Evolutionary conservation across 2,888 invertebrate genomes (phyloP).

Genomic region (Caenorhabditis doughertyi): DNA sequence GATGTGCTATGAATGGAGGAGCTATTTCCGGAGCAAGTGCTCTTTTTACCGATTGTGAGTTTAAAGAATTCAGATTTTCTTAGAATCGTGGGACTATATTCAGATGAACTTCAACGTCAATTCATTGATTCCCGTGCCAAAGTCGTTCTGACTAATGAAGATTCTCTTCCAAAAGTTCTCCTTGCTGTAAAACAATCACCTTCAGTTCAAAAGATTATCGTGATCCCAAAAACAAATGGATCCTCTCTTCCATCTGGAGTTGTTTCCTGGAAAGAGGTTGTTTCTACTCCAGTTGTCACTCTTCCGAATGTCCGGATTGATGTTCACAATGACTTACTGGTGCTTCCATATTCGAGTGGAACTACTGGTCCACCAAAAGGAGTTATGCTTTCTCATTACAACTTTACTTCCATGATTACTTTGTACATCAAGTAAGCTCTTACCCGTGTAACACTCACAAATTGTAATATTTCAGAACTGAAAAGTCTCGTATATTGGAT

Average conservation of each 20-base stretch:
- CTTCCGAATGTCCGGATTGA: constrained; percentile 66
- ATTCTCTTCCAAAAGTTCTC: constrained; percentile 73
- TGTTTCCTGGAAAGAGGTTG: constrained; percentile 67
- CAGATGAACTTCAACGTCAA: constrained; percentile 78
- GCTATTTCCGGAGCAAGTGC: constrained; percentile 74
- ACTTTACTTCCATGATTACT: constrained; percentile 75
- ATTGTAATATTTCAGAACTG: constrained; percentile 53
- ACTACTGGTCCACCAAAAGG: constrained; percentile 81
- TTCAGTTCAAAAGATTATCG: constrained; percentile 69
- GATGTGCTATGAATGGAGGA: constrained; percentile 67
- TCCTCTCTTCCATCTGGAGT: constrained; percentile 61
- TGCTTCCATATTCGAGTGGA: constrained; percentile 79
- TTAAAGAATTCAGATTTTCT: too few relatives aligned
- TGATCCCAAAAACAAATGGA: constrained; percentile 61
- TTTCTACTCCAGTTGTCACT: constrained; percentile 61
- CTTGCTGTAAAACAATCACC: constrained; percentile 72
- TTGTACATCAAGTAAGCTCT: constrained; percentile 70
- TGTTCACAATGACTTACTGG: constrained; percentile 72
- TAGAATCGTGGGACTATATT: constrained; percentile 3
- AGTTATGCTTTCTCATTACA: constrained; percentile 79
- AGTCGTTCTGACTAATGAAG: constrained; percentile 74
- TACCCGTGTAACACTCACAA: not conserved
- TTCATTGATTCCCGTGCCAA: constrained; percentile 75
- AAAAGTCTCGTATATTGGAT: constrained; percentile 48
- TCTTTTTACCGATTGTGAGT: constrained; percentile 77